Percentiles rank a stretch among this genome's conserved stretches.
phyloP scores from a whole-genome alignment of 2,797 vertebrate species.

The Macrochelys suwanniensis region DNA sequence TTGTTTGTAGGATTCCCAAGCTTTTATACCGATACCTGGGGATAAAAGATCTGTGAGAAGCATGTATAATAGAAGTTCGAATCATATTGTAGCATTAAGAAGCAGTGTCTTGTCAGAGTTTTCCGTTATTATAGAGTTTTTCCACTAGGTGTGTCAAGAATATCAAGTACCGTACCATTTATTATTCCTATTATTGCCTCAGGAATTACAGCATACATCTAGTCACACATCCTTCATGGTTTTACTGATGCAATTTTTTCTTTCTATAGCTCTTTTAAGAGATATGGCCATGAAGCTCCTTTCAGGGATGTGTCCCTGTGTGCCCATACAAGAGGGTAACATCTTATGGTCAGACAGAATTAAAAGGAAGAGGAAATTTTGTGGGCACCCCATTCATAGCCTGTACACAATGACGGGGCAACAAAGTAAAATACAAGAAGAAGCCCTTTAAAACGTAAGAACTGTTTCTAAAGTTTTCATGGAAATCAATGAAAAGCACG shows the following conservation, averaged over 20 bases:
- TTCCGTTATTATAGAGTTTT: neutral
- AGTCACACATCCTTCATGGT: neutral
- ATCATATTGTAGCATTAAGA: neutral
- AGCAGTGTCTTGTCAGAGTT: slow-evolving; percentile 4
- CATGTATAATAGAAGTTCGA: slow-evolving; percentile 29
- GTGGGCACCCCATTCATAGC: too few species aligned
- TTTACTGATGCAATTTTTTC: neutral
- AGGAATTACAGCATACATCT: neutral
- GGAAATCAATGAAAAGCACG: neutral
- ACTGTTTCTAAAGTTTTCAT: neutral
- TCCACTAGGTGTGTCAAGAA: neutral
- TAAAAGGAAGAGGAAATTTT: neutral
- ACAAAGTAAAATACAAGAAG: neutral
- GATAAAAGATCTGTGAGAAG: slow-evolving; percentile 33
- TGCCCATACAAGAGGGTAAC: neutral
- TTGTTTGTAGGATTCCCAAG: slow-evolving; percentile 47
- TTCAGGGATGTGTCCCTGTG: neutral
- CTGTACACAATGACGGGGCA: neutral
- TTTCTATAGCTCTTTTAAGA: neutral
- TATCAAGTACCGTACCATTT: neutral
- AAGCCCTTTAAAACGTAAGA: neutral
- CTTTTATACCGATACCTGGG: slow-evolving; percentile 52
- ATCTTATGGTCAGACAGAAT: fast-evolving
- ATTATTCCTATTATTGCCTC: neutral
- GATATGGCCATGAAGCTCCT: neutral